These are phyloP conservation scores for Serranochromis macrocephalus DNA, from an alignment of 2,113 vertebrate genomes.

Conservation along the genomic window DNA sequence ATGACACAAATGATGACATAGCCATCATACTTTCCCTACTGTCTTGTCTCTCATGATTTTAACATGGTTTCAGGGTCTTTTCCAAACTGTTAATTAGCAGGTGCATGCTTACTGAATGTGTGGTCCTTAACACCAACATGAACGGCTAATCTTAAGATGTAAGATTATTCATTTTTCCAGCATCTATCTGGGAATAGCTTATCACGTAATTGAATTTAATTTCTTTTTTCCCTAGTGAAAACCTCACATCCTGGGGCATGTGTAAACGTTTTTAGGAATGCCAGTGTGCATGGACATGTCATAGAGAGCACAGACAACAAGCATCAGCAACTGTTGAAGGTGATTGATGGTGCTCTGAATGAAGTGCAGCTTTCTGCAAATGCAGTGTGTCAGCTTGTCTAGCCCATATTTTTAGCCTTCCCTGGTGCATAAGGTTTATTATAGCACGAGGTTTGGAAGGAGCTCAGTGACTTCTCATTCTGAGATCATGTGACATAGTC, in stretches of 20 bases:
- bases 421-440: slow-evolving; percentile 46
- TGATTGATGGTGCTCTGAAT: slow-evolving; percentile 34
- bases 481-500: slow-evolving; percentile 19
- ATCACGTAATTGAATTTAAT: neutral
- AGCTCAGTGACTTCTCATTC: slow-evolving; percentile 32
- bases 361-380: slow-evolving; percentile 41
- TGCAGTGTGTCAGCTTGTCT: slow-evolving; percentile 59
- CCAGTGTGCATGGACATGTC: neutral
- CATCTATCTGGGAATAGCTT: neutral
- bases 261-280: neutral
- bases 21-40: neutral
- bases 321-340: neutral
- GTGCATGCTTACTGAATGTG: neutral
- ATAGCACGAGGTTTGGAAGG: slow-evolving; percentile 32
- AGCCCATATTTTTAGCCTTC: slow-evolving; percentile 52
- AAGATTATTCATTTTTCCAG: neutral
- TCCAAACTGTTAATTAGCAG: neutral
- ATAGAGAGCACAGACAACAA: neutral
- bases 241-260: neutral
- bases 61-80: neutral
- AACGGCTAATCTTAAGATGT: neutral
- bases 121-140: neutral
- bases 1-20: neutral
- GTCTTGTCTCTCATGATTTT: neutral
- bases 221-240: neutral